Conservation (phyloP, 2,888 invertebrate genomes). For the Pyralis farinalis region DNA sequence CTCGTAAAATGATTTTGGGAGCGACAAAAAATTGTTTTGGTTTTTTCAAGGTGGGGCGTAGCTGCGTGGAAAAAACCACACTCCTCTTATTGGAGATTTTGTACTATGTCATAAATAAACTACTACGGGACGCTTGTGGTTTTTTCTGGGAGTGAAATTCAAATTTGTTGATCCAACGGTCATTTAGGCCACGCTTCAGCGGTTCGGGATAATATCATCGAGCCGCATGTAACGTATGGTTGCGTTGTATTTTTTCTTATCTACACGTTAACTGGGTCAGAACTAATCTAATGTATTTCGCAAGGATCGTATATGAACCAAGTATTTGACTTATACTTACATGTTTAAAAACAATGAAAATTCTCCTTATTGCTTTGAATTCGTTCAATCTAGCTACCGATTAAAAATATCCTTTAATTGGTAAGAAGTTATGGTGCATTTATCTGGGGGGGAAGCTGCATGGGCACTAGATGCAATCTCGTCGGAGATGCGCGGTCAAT, state of each 20-base stretch:
- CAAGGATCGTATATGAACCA: constrained; percentile 25
- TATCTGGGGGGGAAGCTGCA: constrained; percentile 73
- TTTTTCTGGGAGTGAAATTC: constrained; percentile 53
- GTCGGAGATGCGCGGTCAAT: constrained; percentile 73
- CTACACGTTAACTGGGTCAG: constrained; percentile 55
- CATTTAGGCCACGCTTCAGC: constrained; percentile 36
- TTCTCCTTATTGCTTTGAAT: constrained; percentile 12
- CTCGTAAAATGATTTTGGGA: constrained; percentile 73
- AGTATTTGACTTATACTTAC: not conserved
- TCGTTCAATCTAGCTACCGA: constrained; percentile 22
- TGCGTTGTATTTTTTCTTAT: constrained; percentile 60
- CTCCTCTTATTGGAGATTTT: constrained; percentile 61
- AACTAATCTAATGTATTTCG: constrained; percentile 50
- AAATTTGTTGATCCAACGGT: constrained; percentile 63
- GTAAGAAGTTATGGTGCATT: constrained; percentile 65
- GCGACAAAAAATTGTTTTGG: constrained; percentile 74
- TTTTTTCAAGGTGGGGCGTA: constrained; percentile 58
- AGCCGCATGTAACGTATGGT: constrained; percentile 16
- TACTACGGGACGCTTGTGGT: constrained; percentile 45
- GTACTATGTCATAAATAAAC: constrained; percentile 70
- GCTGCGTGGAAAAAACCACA: constrained; percentile 40
- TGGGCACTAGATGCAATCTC: constrained; percentile 78
- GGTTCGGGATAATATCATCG: constrained; percentile 22
- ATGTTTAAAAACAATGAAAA: not conserved
- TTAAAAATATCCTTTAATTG: constrained; percentile 68